Conservation (phyloP, 2,888 invertebrate genomes). For the Sepiola atlantica region DNA sequence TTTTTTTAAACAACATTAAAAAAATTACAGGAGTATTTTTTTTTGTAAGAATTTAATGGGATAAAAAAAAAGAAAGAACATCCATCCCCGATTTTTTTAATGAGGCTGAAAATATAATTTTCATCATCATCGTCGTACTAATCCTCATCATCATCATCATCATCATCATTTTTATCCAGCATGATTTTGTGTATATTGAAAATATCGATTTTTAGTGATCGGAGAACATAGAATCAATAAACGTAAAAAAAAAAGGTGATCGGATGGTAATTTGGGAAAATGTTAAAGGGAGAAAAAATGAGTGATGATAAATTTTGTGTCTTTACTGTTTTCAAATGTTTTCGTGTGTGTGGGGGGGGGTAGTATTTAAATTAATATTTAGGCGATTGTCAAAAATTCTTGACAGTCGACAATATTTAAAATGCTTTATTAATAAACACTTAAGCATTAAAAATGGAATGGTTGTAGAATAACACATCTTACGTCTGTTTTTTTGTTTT, state of each 20-base stretch:
- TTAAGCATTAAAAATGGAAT: too few relatives aligned
- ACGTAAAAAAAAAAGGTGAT: background rate
- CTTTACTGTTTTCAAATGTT: too few relatives aligned
- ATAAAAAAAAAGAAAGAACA: background rate
- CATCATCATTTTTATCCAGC: background rate
- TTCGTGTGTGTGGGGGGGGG: too few relatives aligned
- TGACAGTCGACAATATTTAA: too few relatives aligned
- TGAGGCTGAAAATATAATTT: background rate
- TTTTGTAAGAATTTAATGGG: background rate
- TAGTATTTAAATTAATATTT: too few relatives aligned
- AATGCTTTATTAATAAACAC: too few relatives aligned
- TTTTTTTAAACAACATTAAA: too few relatives aligned
- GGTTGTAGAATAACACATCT: too few relatives aligned
- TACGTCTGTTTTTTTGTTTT: too few relatives aligned
- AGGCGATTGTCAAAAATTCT: too few relatives aligned
- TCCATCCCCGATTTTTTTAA: too few relatives aligned
- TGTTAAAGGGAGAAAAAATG: background rate
- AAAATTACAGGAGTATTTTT: background rate
- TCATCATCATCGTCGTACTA: background rate
- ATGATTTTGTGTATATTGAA: background rate
- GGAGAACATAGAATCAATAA: background rate
- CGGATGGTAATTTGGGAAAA: background rate
- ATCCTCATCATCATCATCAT: background rate
- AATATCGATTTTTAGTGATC: background rate
- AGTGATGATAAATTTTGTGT: too few relatives aligned